phyloP scores from a whole-genome alignment of 2,888 invertebrate genomes.

The Asteroscopus sphinx region DNA sequence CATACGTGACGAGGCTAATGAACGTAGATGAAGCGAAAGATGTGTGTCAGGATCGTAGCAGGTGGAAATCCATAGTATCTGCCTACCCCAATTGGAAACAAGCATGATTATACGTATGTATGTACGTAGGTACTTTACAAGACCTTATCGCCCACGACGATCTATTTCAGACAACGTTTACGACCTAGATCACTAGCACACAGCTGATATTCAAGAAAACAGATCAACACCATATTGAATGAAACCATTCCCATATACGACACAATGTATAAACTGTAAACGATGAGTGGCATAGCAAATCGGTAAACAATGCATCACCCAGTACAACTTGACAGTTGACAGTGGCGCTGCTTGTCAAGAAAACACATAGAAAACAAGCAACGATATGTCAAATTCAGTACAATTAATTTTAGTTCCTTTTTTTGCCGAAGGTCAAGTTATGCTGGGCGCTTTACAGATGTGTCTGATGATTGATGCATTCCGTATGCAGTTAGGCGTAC shows the following conservation, averaged over 20 bases:
- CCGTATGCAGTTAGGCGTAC: constrained; percentile 23
- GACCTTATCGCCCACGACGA: not conserved
- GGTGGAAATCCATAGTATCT: too few relatives aligned
- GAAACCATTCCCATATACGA: constrained; percentile 22
- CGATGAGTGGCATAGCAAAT: constrained; percentile 40
- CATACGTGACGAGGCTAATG: too few relatives aligned
- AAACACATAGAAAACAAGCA: accelerated
- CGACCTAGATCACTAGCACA: constrained; percentile 29
- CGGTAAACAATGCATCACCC: constrained; percentile 48
- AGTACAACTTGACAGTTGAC: constrained; percentile 5
- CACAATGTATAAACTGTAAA: constrained; percentile 20
- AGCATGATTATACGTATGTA: too few relatives aligned
- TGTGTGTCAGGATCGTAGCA: too few relatives aligned
- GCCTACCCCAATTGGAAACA: too few relatives aligned
- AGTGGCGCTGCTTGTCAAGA: constrained; percentile 23
- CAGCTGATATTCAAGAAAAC: constrained; percentile 14
- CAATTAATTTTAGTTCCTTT: constrained; percentile 1
- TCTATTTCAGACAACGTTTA: constrained; percentile 18
- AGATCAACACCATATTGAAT: constrained; percentile 29
- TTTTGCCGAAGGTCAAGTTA: constrained; percentile 1
- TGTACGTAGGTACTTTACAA: not conserved
- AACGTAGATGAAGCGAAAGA: too few relatives aligned
- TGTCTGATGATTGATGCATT: constrained; percentile 51
- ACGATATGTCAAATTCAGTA: not conserved
- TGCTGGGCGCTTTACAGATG: constrained; percentile 10